Evolutionary conservation across 2,797 vertebrate species (phyloP).

Genomic region (Fringilla coelebs): DNA sequence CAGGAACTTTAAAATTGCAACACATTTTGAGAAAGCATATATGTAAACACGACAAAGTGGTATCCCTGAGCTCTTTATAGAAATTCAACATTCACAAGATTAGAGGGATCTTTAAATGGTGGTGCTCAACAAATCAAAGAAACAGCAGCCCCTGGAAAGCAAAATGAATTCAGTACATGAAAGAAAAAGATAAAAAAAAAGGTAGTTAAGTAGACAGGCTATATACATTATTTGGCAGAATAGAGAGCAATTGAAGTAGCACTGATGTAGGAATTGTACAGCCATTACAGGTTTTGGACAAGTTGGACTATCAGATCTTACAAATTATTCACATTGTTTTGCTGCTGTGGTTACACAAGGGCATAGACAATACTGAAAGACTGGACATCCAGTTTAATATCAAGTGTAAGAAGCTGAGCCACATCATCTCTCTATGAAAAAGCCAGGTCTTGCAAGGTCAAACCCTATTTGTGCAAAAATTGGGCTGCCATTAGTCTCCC

Average conservation of each 20-base stretch:
- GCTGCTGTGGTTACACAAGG: not conserved
- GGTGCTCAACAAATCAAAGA: not conserved
- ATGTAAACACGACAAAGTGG: not conserved
- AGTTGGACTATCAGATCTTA: conserved; percentile 42
- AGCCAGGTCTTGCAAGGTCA: not conserved
- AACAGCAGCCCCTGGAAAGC: not conserved
- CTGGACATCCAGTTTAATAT: not conserved
- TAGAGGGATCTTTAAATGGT: not conserved
- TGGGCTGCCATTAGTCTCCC: not conserved
- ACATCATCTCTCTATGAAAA: not conserved
- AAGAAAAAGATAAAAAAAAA: not conserved
- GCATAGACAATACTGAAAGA: not conserved
- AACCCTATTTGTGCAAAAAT: not conserved
- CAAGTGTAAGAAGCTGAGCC: not conserved
- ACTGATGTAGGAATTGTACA: conserved; percentile 37
- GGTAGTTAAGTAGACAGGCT: not conserved
- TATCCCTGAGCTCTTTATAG: not conserved
- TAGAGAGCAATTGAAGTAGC: conserved; percentile 12
- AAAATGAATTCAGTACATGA: not conserved
- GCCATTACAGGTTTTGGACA: conserved; percentile 34
- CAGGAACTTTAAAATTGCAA: not conserved
- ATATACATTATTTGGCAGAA: conserved; percentile 3
- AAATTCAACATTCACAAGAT: not conserved
- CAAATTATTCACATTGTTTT: conserved; percentile 23
- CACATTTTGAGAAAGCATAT: not conserved